phyloP scores from a whole-genome alignment of 2,113 vertebrate genomes.

The Herpailurus yagouaroundi region DNA sequence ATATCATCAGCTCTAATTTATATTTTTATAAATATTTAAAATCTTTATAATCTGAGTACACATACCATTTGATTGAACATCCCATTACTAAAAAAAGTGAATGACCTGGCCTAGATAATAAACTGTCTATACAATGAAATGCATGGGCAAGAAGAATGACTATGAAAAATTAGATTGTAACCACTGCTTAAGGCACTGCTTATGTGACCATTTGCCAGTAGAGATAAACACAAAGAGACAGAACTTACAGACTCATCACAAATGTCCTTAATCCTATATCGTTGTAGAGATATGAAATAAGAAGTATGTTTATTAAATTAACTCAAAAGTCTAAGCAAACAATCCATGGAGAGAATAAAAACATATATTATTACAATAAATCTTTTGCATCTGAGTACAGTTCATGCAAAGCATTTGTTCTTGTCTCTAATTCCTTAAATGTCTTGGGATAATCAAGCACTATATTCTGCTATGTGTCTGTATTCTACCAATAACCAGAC shows the following conservation, averaged over 20 bases:
- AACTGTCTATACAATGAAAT: neutral
- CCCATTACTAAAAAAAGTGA: slow-evolving; percentile 31
- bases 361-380: neutral
- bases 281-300: neutral
- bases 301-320: neutral
- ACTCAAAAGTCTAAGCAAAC: neutral
- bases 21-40: neutral
- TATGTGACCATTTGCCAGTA: neutral
- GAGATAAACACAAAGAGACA: neutral
- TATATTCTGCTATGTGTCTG: neutral
- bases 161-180: neutral
- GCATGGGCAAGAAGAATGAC: neutral
- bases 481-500: neutral
- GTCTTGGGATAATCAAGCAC: neutral
- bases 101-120: neutral
- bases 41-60: neutral
- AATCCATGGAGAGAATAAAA: neutral
- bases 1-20: neutral
- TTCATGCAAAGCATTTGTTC: neutral
- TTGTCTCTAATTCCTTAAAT: slow-evolving; percentile 15
- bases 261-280: neutral
- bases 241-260: neutral
- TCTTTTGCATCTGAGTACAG: neutral
- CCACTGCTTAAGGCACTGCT: neutral
- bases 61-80: neutral